A percentile compares a stretch with the other conserved stretches of the same genome.
These are phyloP conservation scores for Halocaridina rubra DNA, from an alignment of 2,888 invertebrate genomes.

Conservation along the genomic window DNA sequence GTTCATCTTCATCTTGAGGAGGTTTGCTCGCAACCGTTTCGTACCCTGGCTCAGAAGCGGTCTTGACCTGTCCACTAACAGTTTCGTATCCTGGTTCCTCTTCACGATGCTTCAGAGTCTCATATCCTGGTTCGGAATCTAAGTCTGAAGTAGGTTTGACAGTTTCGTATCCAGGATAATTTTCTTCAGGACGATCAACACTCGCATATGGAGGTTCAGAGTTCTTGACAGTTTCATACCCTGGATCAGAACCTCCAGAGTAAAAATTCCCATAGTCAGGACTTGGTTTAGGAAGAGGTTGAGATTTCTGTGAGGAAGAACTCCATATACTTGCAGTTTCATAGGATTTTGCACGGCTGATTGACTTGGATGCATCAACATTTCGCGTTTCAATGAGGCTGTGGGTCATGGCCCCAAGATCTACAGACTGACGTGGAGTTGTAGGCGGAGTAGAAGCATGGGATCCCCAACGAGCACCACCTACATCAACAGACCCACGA, in stretches of 20 bases:
- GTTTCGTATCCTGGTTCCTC: conserved; percentile 63
- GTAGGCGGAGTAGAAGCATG: conserved; percentile 32
- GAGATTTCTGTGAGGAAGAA: background rate
- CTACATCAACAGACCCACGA: conserved; percentile 45
- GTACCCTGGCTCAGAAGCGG: conserved; percentile 52
- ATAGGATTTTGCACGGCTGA: conserved; percentile 56
- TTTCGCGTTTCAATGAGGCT: conserved; percentile 48
- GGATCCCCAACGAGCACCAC: conserved; percentile 19
- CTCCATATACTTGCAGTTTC: conserved; percentile 39
- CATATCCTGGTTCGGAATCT: conserved; percentile 60
- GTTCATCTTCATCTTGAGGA: conserved; percentile 48
- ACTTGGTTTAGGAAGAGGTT: background rate
- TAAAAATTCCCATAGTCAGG: conserved; percentile 45
- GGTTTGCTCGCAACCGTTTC: conserved; percentile 45
- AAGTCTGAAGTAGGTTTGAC: conserved; percentile 47
- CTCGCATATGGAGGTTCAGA: conserved; percentile 58
- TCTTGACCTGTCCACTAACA: conserved; percentile 35
- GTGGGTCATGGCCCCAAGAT: conserved; percentile 51
- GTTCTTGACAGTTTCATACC: conserved; percentile 62
- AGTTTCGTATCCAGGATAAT: conserved; percentile 61
- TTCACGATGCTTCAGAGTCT: conserved; percentile 58
- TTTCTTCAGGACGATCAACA: conserved; percentile 44
- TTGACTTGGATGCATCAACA: conserved; percentile 5
- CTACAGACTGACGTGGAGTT: conserved; percentile 50
- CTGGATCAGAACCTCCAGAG: conserved; percentile 57